These are phyloP conservation scores for Sebastes fasciatus DNA, from an alignment of 2,113 vertebrate species.

Conservation along the genomic window DNA sequence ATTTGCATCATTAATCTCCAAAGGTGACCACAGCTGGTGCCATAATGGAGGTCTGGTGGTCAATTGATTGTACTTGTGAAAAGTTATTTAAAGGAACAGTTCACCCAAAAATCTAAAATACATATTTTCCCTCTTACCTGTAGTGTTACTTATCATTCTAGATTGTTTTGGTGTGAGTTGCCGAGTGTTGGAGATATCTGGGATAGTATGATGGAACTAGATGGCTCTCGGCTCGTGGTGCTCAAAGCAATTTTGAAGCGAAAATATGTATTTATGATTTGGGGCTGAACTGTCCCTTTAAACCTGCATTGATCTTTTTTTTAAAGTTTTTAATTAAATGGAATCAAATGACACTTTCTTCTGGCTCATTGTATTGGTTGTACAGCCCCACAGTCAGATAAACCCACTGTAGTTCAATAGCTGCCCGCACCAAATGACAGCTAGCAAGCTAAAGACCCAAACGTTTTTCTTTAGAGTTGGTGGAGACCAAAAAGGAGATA, in stretches of 20 bases:
- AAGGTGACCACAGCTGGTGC: slow-evolving; percentile 25
- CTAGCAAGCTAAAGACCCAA: neutral
- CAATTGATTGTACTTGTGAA: neutral
- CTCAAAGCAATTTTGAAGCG: too few species aligned
- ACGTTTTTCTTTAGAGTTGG: neutral
- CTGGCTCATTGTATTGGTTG: neutral
- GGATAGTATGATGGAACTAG: too few species aligned
- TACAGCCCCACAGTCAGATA: neutral
- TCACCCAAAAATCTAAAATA: too few species aligned
- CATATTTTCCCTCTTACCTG: too few species aligned
- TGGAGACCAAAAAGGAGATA: neutral
- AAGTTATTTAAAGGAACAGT: neutral
- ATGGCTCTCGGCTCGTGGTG: too few species aligned
- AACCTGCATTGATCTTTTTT: neutral
- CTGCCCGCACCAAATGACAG: neutral
- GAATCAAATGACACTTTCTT: neutral
- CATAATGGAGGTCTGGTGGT: slow-evolving; percentile 40
- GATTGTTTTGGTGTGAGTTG: too few species aligned
- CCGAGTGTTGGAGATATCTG: too few species aligned
- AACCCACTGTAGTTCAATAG: neutral
- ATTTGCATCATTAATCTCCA: slow-evolving; percentile 1
- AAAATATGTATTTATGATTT: too few species aligned
- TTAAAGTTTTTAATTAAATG: neutral
- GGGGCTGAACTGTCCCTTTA: neutral
- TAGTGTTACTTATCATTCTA: too few species aligned